These are phyloP conservation scores for Solenopsis invicta DNA, from an alignment of 1,140 invertebrate genomes.

Conservation along the genomic window DNA sequence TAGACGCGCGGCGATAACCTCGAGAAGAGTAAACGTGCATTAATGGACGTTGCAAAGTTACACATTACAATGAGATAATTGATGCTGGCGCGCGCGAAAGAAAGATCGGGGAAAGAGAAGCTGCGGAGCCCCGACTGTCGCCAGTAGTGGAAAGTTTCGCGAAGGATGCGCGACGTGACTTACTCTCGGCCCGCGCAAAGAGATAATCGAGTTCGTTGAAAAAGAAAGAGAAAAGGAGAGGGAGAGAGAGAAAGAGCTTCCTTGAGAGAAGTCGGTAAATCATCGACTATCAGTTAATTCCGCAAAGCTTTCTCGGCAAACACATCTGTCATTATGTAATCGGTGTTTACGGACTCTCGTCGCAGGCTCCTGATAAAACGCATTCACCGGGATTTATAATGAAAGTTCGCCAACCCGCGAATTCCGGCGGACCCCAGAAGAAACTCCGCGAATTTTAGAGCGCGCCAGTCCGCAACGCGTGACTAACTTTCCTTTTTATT, in stretches of 20 bases:
- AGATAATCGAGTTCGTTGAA: background rate
- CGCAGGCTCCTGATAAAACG: background rate
- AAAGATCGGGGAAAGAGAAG: constrained; percentile 1
- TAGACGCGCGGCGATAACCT: constrained; percentile 30
- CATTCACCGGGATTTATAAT: background rate
- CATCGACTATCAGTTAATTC: constrained; percentile 32
- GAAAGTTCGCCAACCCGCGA: background rate
- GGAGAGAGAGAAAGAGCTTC: background rate
- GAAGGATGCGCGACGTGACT: background rate
- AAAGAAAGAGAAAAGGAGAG: background rate
- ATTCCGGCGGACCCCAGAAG: background rate
- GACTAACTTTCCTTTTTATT: background rate
- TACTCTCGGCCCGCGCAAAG: background rate
- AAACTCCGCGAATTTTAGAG: constrained; percentile 1
- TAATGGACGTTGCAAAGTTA: constrained; percentile 7
- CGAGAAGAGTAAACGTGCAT: constrained; percentile 7
- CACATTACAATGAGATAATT: constrained; percentile 41
- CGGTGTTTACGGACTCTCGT: constrained; percentile 19
- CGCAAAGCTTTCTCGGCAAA: constrained; percentile 22
- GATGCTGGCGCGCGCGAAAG: background rate
- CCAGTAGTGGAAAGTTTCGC: constrained; percentile 6
- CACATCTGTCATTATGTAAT: constrained; percentile 46
- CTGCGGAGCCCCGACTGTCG: background rate
- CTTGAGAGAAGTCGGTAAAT: background rate
- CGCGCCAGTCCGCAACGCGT: background rate